These are phyloP conservation scores for Patiria pectinifera DNA, from an alignment of 53 echinoderm and acorn worm species.

Conservation along the genomic window DNA sequence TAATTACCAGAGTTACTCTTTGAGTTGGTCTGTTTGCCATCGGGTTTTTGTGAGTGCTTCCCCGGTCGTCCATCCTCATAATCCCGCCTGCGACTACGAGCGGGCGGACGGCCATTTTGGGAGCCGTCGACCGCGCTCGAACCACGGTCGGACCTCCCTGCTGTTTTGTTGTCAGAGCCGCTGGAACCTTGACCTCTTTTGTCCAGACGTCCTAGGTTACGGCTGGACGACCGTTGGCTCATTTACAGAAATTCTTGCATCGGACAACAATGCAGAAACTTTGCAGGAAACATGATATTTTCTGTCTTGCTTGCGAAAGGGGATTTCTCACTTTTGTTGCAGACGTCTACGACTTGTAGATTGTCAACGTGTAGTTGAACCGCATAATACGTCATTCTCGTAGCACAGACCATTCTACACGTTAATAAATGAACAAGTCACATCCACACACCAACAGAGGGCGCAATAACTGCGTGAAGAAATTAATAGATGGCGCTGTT, in stretches of 20 bases:
- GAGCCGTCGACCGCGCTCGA: constrained; percentile 62
- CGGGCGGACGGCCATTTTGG: constrained; percentile 66
- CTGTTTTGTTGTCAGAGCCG: constrained; percentile 21
- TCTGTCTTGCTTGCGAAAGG: neutral
- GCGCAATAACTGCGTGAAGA: neutral
- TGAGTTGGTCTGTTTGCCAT: constrained; percentile 25
- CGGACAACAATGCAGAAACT: constrained; percentile 22
- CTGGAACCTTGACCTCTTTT: constrained; percentile 51
- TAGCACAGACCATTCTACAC: neutral
- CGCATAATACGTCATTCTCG: neutral
- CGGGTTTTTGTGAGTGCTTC: constrained; percentile 38
- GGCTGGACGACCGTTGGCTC: constrained; percentile 63
- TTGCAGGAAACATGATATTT: neutral
- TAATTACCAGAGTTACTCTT: constrained; percentile 35
- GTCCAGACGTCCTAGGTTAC: constrained; percentile 57
- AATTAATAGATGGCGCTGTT: constrained; percentile 22
- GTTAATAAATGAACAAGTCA: neutral
- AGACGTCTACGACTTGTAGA: constrained; percentile 15
- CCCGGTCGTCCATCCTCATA: constrained; percentile 46
- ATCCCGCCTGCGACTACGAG: constrained; percentile 50
- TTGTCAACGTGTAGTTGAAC: constrained; percentile 34
- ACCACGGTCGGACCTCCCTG: constrained; percentile 45
- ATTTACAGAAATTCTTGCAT: constrained; percentile 53
- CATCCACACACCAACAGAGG: constrained; percentile 22
- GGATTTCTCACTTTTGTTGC: neutral